Evolutionary conservation across 2,797 vertebrate genomes (phyloP).

Genomic region (Graptemys geographica): DNA sequence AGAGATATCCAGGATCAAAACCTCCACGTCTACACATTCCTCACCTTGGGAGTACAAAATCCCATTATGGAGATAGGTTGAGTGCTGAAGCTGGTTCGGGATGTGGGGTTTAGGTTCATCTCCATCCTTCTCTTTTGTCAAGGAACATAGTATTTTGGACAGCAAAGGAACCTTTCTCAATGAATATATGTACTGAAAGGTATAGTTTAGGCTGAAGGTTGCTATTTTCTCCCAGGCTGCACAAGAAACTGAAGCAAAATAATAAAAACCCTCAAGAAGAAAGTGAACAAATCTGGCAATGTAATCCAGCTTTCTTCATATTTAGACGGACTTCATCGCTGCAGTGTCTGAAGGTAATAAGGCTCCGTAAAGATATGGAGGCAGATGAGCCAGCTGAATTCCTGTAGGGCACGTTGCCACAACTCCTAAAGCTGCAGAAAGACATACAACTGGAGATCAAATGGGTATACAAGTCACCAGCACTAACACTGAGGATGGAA

Average conservation of each 20-base stretch:
- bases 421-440: neutral
- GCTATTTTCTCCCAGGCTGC: accelerated
- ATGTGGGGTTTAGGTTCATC: neutral
- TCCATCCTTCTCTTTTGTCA: accelerated
- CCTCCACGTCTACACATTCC: neutral
- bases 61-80: neutral
- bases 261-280: neutral
- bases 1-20: neutral
- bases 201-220: neutral
- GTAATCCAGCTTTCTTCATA: neutral
- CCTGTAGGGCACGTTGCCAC: neutral
- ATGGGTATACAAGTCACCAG: neutral
- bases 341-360: neutral
- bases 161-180: neutral
- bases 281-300: neutral
- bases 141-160: neutral
- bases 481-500: accelerated
- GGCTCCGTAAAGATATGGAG: neutral
- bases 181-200: neutral
- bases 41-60: neutral
- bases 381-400: accelerated
- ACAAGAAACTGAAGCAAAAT: neutral
- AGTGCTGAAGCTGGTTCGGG: accelerated
- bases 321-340: accelerated
- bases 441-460: neutral